phyloP scores from a whole-genome alignment of 2,113 vertebrate genomes.

The Elephas maximus region DNA sequence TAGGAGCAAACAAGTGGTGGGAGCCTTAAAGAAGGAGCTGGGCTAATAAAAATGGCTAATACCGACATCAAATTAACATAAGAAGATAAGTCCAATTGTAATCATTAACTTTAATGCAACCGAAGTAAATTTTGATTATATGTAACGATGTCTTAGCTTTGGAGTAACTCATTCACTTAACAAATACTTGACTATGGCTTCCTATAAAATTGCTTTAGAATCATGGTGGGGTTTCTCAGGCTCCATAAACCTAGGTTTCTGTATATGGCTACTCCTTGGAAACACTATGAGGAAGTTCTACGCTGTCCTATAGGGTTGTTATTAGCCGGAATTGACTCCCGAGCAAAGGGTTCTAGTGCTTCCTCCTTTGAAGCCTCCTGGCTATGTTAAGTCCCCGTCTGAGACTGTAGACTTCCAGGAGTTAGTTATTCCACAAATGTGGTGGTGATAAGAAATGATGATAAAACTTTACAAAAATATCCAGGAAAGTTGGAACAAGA shows the following conservation, averaged over 20 bases:
- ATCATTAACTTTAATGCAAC: background rate
- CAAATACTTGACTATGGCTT: background rate
- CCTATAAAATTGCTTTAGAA: background rate
- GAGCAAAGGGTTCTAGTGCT: background rate
- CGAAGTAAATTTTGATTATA: background rate
- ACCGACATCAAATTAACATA: too few species aligned
- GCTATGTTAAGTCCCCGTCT: background rate
- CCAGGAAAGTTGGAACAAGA: background rate
- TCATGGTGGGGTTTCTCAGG: background rate
- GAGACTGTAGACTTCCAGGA: background rate
- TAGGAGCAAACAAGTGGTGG: too few species aligned
- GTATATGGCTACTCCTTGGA: too few species aligned
- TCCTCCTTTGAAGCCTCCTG: background rate
- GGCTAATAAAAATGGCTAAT: too few species aligned
- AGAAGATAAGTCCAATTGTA: background rate
- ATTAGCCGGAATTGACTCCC: too few species aligned
- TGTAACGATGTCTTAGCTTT: background rate
- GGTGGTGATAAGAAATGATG: background rate
- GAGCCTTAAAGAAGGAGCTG: too few species aligned
- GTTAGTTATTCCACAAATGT: background rate
- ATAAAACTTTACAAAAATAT: background rate
- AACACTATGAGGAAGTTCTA: too few species aligned
- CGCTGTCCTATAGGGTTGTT: too few species aligned
- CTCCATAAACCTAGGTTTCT: background rate
- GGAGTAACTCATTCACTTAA: background rate